Evolutionary conservation across 2,888 invertebrate genomes (phyloP).

Genomic region (Cyclophora albipunctata): DNA sequence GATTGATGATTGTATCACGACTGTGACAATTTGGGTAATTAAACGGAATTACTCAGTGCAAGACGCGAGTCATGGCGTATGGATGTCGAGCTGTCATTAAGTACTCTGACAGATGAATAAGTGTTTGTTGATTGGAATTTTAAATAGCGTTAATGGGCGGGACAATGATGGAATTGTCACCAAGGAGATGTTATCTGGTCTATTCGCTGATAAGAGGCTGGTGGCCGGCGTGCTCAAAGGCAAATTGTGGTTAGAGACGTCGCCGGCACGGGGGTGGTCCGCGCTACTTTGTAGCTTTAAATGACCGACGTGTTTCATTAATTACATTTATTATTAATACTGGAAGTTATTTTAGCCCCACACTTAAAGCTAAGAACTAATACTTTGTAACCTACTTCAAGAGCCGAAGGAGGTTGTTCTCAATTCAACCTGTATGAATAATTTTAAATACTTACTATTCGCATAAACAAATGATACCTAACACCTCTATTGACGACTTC

Average conservation of each 20-base stretch:
- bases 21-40: constrained; percentile 27
- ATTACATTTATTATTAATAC: too few species aligned
- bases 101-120: constrained; percentile 64
- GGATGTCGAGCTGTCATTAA: constrained; percentile 27
- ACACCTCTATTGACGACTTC: too few species aligned
- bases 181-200: constrained; percentile 61
- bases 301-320: too few species aligned
- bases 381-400: too few species aligned
- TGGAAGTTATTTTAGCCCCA: too few species aligned
- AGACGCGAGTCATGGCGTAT: constrained; percentile 40
- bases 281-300: constrained; percentile 9
- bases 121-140: constrained; percentile 70
- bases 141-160: constrained; percentile 72
- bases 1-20: constrained; percentile 6
- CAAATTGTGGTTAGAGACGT: constrained; percentile 57
- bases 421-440: too few species aligned
- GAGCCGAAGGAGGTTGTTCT: too few species aligned
- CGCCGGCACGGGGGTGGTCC: constrained; percentile 44
- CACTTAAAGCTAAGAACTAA: too few species aligned
- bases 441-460: too few species aligned
- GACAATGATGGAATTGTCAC: constrained; percentile 68
- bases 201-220: constrained; percentile 57
- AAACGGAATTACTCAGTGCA: constrained; percentile 35
- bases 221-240: constrained; percentile 69
- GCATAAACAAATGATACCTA: too few species aligned